Base-by-base conservation (phyloP, 53 echinoderm and acorn worm species). In the Crossaster papposus region DNA sequence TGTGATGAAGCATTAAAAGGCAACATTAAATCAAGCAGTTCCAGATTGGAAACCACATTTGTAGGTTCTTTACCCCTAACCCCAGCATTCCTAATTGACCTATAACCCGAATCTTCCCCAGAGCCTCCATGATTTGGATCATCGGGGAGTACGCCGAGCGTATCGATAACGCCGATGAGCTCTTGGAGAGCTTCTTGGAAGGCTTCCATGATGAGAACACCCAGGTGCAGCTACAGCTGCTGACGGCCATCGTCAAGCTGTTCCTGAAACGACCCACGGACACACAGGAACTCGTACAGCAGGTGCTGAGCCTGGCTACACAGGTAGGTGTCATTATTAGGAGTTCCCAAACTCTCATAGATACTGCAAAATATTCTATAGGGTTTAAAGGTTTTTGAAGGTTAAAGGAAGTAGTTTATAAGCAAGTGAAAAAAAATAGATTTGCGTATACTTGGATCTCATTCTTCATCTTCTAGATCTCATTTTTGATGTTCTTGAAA, bases 41-140 rank as follows among this genome's bases (percentile, higher is more conserved):
- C 38, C 38, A 38, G 38, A 38, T 38, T 38, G 7, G 38, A 38
- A 38, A 38, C 38, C 3, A 7, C 7, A 38, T 7, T 38, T 38
- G 38, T 2, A 38, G 38, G 38, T 38, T 38, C 7, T 38, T 38
- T 4, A 38, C 7, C 38, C 38, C 38, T 38, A n/a, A n/a, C n/a
- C n/a, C n/a, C n/a, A n/a, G n/a, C n/a, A n/a, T n/a, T 26, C n/a
- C 31, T n/a, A 83, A 34, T 36, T 70, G 23, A 71, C 51, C 17
- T 62, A 14, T 62, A 62, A 17, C 1, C 62, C 23, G 8, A 62
- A 17, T 79, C 31, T 18, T 78, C 68, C 17, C 13, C 37, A 97
- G 97, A 72, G 97, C 97, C n/a, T 97, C 97, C 33, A 97, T 97
- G 97, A 95, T 97, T 92, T 97, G 97, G 97, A 97, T 97, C 92